Conservation (phyloP, 2,113 vertebrate genomes). For the Cyprinodon tularosa region DNA sequence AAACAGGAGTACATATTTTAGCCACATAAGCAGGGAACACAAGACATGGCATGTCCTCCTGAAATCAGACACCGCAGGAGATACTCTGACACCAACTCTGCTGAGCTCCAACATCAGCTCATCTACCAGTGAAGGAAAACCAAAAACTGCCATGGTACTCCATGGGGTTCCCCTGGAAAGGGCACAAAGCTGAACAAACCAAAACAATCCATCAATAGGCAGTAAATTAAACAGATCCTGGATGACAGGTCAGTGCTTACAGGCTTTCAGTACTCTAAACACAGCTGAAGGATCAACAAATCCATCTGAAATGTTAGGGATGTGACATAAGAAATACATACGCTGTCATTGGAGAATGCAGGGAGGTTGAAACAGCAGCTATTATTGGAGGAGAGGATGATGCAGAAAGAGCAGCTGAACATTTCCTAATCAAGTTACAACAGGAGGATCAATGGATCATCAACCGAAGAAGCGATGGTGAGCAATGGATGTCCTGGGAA, state of each 20-base stretch:
- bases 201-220: background rate
- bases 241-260: background rate
- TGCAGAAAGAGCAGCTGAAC: background rate
- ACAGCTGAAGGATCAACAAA: background rate
- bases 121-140: constrained; percentile 14
- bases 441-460: background rate
- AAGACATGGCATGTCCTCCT: constrained; percentile 22
- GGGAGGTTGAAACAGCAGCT: constrained; percentile 1
- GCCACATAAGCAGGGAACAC: constrained; percentile 13
- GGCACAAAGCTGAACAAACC: background rate
- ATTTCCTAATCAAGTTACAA: background rate
- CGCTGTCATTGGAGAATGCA: background rate
- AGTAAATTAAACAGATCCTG: background rate
- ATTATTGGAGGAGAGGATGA: background rate
- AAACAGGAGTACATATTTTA: background rate
- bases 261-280: background rate
- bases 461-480: background rate
- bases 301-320: background rate
- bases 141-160: constrained; percentile 4
- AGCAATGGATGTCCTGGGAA: background rate
- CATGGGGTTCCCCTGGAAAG: background rate
- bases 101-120: constrained; percentile 20
- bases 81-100: constrained; percentile 19
- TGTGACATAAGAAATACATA: background rate
- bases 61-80: constrained; percentile 23